Evolutionary conservation across 2,113 vertebrate genomes (phyloP).

Genomic region (Felis catus): F.catus_Fca126_mat1.0 CM031416.1:144356501-144357000

Average conservation of each 20-base stretch:
- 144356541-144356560: background rate
- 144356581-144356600: background rate
- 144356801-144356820: no score
- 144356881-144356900: no score
- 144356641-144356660: background rate
- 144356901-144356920: no score
- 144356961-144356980: no score
- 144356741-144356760: background rate
- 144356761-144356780: no score
- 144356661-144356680: background rate
- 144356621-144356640: background rate
- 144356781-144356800: no score
- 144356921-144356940: no score
- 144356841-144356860: no score
- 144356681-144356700: background rate
- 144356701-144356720: background rate
- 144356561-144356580: background rate
- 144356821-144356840: no score
- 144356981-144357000: background rate
- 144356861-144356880: no score
- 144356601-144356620: background rate
- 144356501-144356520: no score
- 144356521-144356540: fast-evolving
- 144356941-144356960: no score
- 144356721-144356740: background rate